These are phyloP conservation scores for Brachirus orientalis DNA, from an alignment of 2,113 vertebrate species.

Conservation along the genomic window DNA sequence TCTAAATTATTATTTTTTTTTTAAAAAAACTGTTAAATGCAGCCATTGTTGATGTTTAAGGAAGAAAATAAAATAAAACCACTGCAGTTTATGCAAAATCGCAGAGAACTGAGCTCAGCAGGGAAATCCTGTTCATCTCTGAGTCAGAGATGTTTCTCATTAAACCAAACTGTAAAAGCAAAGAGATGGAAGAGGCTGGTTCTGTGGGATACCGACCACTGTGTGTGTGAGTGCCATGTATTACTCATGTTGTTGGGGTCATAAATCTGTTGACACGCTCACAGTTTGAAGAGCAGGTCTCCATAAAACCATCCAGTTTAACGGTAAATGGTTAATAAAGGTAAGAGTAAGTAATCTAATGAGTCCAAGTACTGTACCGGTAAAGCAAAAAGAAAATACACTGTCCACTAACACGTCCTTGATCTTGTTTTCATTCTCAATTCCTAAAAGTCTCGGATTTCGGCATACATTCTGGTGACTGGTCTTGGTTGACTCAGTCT, in stretches of 20 bases:
- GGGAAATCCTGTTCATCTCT: not conserved
- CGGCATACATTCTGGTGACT: too few relatives aligned
- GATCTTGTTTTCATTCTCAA: too few relatives aligned
- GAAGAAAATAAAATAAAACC: not conserved
- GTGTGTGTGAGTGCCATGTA: not conserved
- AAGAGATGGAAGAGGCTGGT: too few relatives aligned
- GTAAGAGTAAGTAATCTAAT: not conserved
- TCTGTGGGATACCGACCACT: not conserved
- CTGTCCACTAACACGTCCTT: too few relatives aligned
- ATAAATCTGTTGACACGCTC: not conserved
- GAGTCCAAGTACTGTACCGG: too few relatives aligned
- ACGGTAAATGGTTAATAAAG: not conserved
- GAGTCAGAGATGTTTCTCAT: constrained; percentile 3
- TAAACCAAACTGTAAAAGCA: not conserved
- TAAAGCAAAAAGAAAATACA: too few relatives aligned
- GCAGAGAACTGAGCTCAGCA: not conserved
- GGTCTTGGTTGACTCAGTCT: too few relatives aligned
- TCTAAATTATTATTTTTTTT: too few relatives aligned
- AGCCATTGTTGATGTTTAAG: too few relatives aligned
- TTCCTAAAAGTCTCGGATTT: too few relatives aligned
- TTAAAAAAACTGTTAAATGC: too few relatives aligned
- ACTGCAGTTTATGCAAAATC: not conserved
- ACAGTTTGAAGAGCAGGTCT: not conserved
- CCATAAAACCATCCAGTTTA: not conserved
- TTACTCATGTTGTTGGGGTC: not conserved